phyloP scores from a whole-genome alignment of 2,797 vertebrate species.

The Pogonophryne albipinna region DNA sequence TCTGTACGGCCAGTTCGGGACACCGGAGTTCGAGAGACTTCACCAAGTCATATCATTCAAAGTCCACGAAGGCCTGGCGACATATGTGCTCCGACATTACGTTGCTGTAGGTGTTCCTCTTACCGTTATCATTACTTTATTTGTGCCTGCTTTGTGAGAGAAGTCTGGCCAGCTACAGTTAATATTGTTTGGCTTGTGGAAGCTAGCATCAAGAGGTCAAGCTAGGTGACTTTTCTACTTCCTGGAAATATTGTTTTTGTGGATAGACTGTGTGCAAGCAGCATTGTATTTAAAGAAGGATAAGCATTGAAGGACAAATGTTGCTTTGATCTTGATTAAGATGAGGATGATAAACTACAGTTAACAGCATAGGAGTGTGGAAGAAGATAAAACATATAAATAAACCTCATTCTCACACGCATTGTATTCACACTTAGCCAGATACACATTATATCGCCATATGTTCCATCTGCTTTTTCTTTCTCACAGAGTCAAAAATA shows the following conservation, averaged over 20 bases:
- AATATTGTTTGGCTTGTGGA: neutral
- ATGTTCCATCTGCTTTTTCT: neutral
- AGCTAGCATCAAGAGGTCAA: neutral
- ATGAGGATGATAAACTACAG: neutral
- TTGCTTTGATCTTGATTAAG: neutral
- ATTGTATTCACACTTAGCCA: neutral
- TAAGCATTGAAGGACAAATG: neutral
- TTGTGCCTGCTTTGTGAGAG: no score
- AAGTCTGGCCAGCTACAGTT: neutral
- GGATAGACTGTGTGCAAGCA: neutral
- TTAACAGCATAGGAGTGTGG: neutral
- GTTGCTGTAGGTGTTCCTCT: slow-evolving; percentile 86
- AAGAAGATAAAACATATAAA: neutral
- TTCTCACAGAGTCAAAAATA: neutral
- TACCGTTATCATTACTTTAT: neutral
- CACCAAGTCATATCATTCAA: slow-evolving; percentile 86
- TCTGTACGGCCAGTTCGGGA: slow-evolving; percentile 93
- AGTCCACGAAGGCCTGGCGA: slow-evolving; percentile 88
- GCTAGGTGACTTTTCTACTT: neutral
- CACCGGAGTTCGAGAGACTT: slow-evolving; percentile 86
- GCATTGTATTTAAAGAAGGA: neutral
- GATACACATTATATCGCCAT: neutral
- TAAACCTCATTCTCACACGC: neutral
- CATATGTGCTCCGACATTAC: slow-evolving; percentile 94
- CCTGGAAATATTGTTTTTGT: no score